Evolutionary conservation across 2,888 invertebrate genomes (phyloP), one percentile per base, ranked within the genome.

Genomic region (Drosophila anomalipes): DNA sequence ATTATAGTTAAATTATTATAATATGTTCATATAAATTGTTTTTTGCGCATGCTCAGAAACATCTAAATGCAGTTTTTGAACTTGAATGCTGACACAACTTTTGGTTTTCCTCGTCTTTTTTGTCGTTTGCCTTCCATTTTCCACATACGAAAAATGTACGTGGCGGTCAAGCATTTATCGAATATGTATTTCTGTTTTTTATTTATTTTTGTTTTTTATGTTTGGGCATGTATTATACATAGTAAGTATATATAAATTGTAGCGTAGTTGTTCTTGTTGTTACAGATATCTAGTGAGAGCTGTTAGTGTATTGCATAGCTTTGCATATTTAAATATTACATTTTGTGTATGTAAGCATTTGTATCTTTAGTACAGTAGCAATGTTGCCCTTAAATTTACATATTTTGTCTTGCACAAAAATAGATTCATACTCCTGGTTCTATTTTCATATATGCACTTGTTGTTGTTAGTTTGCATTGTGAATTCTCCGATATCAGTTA

Each of bases 11-110:
- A 73, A 67, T 75, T 75, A 80, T 60, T 67, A 56, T 59, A 71
- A 69, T 81, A 66, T 70, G 66, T 64, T 73, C 63, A 68, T 81
- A 91, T 89, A 87, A 91, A 91, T 90, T 70, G 68, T 81, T 85
- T 60, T 77, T 88, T 90, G 89, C 88, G 91, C 91, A 84, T 88
- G 86, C 88, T 91, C 85, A 91, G 91, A 91, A 88, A 91, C 90
- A 77, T 91, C 90, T 88, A 88, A 91, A 87, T 87, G 87, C 91
- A 90, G 73, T 86, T 89, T 91, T 89, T 86, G 80, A 90, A 85
- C 70, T 78, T 81, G 69, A 76, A 87, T 86, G 82, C 85, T 73
- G 84, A 81, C 81, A 71, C 73, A 83, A 63, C 75, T 69, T 71
- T 71, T 52, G 59, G 65, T 73, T 66, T 70, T 61, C 53, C 60